A percentile compares a stretch with the other conserved stretches of the same genome.
Conservation (phyloP, 2,113 vertebrate genomes). For the Oncorhynchus nerka region DNA sequence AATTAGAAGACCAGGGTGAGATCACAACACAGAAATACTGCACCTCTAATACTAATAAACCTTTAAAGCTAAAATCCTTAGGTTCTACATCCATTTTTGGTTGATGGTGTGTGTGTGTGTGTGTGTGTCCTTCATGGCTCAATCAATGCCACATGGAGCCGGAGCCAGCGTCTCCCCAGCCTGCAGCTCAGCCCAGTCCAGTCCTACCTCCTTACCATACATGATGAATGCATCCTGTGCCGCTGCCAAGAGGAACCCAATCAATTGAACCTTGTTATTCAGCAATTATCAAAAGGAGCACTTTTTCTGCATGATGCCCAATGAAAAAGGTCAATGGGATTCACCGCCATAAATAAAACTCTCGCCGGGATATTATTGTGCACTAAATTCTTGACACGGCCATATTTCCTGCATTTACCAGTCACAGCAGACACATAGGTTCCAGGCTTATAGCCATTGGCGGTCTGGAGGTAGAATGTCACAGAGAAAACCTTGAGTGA, state of each 20-base stretch:
- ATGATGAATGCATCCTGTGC: conserved; percentile 43
- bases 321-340: conserved; percentile 45
- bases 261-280: conserved; percentile 54
- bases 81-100: no score
- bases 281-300: conserved; percentile 19
- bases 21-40: no score
- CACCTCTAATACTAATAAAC: no score
- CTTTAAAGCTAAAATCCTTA: no score
- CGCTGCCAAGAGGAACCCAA: conserved; percentile 42
- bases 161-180: not conserved
- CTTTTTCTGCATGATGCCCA: conserved; percentile 14
- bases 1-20: no score
- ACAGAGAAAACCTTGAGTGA: no score
- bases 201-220: conserved; percentile 10
- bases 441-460: conserved; percentile 5
- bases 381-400: conserved; percentile 35
- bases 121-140: no score
- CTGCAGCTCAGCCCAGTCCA: not conserved
- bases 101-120: no score
- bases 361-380: conserved; percentile 15
- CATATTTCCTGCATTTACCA: conserved; percentile 41
- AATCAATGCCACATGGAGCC: no score
- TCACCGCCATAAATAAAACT: conserved; percentile 40
- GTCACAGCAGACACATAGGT: conserved; percentile 19
- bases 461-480: no score